A percentile compares a stretch with the other conserved stretches of the same genome.
These are phyloP conservation scores for Falcunculus frontatus DNA, from an alignment of 2,113 vertebrate species.

Conservation along the genomic window DNA sequence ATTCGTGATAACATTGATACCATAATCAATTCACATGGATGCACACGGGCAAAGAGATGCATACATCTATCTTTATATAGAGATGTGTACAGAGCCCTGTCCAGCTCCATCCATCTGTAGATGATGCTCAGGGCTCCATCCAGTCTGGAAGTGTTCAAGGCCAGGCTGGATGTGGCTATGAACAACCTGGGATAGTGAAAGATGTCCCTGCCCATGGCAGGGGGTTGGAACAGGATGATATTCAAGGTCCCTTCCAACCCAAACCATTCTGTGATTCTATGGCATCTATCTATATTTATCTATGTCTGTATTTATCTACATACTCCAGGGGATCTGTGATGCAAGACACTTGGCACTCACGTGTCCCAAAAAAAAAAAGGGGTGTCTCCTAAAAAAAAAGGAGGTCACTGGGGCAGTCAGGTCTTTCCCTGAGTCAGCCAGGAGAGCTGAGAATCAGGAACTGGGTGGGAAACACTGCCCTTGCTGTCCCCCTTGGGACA, in stretches of 20 bases:
- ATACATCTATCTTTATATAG: fast-evolving
- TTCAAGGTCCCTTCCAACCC: background rate
- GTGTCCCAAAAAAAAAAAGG: background rate
- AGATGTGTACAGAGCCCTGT: background rate
- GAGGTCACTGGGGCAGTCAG: background rate
- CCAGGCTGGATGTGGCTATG: background rate
- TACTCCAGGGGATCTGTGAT: background rate
- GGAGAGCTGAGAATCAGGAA: background rate
- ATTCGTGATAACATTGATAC: background rate
- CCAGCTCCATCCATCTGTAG: background rate
- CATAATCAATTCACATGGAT: background rate
- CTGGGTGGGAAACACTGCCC: background rate
- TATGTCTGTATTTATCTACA: background rate
- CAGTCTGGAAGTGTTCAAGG: background rate
- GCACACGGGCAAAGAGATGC: background rate
- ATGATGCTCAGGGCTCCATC: background rate
- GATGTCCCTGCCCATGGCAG: background rate
- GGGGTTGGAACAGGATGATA: background rate
- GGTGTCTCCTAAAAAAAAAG: background rate
- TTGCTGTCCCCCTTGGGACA: background rate
- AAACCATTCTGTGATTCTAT: background rate
- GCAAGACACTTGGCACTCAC: fast-evolving
- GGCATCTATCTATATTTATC: background rate
- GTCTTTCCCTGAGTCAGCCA: background rate
- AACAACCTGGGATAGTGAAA: background rate